phyloP scores from a whole-genome alignment of 2,113 vertebrate species.

The Spea bombifrons region DNA sequence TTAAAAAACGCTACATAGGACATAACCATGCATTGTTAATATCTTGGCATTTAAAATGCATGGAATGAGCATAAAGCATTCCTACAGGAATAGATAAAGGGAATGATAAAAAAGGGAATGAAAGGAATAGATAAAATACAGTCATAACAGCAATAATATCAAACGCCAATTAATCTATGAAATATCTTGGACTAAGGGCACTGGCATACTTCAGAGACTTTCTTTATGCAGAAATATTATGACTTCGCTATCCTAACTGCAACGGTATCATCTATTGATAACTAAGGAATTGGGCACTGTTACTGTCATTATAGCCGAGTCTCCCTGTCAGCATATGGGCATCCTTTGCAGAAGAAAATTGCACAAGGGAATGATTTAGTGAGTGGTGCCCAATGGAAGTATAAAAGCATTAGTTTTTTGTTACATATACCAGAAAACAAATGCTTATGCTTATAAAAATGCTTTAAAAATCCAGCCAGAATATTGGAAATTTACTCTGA shows the following conservation, averaged over 20 bases:
- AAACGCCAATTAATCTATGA: conserved; percentile 26
- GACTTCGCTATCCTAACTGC: not conserved
- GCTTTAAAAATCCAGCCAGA: too few species aligned
- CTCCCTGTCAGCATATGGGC: not conserved
- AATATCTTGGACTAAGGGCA: not conserved
- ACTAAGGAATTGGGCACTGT: not conserved
- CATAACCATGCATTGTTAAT: too few species aligned
- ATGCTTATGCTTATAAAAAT: too few species aligned
- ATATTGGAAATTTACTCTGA: too few species aligned
- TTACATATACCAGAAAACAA: too few species aligned
- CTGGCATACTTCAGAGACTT: not conserved
- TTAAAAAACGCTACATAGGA: too few species aligned
- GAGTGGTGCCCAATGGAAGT: too few species aligned
- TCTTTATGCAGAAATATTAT: not conserved
- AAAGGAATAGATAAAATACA: not conserved
- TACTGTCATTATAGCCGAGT: not conserved
- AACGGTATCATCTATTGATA: not conserved
- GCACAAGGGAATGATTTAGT: not conserved
- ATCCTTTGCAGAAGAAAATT: not conserved
- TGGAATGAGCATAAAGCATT: not conserved
- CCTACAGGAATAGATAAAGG: not conserved
- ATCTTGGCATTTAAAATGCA: not conserved
- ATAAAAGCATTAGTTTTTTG: too few species aligned
- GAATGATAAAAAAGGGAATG: not conserved
- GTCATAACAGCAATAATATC: not conserved